Conservation (phyloP, 2,113 vertebrate species). For the Chionodraco myersi region DNA sequence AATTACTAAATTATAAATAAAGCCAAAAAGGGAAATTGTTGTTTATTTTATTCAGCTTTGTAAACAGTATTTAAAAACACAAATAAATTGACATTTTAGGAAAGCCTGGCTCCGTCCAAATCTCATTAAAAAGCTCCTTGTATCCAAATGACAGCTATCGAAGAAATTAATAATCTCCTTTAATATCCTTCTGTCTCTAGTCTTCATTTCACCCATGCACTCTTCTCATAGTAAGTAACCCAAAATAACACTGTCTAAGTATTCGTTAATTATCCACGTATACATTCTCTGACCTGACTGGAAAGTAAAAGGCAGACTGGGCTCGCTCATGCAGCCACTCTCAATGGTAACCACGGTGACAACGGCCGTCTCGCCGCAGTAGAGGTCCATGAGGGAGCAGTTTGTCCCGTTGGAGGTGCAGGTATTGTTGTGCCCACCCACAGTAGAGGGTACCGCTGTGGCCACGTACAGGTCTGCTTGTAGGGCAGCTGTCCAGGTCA, state of each 20-base stretch:
- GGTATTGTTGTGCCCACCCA: constrained; percentile 34
- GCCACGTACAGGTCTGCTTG: constrained; percentile 72
- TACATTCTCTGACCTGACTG: constrained; percentile 73
- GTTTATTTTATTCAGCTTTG: neutral
- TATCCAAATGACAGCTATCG: neutral
- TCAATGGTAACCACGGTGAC: constrained; percentile 72
- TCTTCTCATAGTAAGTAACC: neutral
- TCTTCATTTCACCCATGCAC: no score
- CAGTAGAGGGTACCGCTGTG: constrained; percentile 15
- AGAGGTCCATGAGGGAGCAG: constrained; percentile 75
- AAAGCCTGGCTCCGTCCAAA: neutral
- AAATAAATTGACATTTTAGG: neutral
- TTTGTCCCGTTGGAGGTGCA: constrained; percentile 68
- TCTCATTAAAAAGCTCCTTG: neutral
- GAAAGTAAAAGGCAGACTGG: constrained; percentile 67
- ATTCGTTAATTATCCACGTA: neutral
- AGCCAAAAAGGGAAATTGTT: neutral
- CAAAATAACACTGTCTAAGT: neutral
- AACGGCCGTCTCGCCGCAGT: constrained; percentile 68
- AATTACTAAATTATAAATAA: neutral
- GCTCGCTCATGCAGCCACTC: constrained; percentile 75
- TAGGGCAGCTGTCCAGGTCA: constrained; percentile 70
- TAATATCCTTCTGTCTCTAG: neutral
- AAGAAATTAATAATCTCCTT: neutral
- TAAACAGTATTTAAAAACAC: neutral